Percentiles rank a stretch among this genome's conserved stretches.
phyloP scores from a whole-genome alignment of 2,113 vertebrate genomes.

The Poecile atricapillus region DNA sequence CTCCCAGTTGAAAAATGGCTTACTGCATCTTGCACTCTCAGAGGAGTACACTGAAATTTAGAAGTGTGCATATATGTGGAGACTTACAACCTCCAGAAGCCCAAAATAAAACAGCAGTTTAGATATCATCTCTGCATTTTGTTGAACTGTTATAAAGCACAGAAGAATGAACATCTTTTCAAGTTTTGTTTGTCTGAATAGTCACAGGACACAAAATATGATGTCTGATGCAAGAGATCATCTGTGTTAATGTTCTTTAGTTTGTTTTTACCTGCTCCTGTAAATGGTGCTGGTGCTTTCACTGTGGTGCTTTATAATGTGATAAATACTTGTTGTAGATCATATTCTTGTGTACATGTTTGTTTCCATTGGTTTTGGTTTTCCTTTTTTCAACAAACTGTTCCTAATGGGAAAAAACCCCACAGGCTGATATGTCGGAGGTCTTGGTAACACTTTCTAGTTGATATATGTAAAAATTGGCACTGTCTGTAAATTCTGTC shows the following conservation, averaged over 20 bases:
- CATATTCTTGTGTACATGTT: not conserved
- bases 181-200: not conserved
- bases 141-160: conserved; percentile 47
- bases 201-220: not conserved
- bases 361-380: not conserved
- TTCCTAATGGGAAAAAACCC: not conserved
- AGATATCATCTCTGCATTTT: not conserved
- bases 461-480: not conserved
- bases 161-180: not conserved
- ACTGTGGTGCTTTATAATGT: conserved; percentile 53
- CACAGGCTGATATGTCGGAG: not conserved
- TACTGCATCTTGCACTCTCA: conserved; percentile 49
- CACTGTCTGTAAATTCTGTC: not conserved
- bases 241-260: not conserved
- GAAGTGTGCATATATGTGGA: not conserved
- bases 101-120: not conserved
- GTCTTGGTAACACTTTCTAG: not conserved
- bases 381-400: not conserved
- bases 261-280: not conserved
- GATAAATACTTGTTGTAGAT: not conserved
- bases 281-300: not conserved
- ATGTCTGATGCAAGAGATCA: not conserved
- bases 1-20: conserved; percentile 69
- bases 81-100: not conserved
- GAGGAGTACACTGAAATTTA: not conserved